Evolutionary conservation across 2,113 vertebrate genomes (phyloP), one percentile per base, ranked within the genome.

Genomic region (Phyllopteryx taeniolatus): DNA sequence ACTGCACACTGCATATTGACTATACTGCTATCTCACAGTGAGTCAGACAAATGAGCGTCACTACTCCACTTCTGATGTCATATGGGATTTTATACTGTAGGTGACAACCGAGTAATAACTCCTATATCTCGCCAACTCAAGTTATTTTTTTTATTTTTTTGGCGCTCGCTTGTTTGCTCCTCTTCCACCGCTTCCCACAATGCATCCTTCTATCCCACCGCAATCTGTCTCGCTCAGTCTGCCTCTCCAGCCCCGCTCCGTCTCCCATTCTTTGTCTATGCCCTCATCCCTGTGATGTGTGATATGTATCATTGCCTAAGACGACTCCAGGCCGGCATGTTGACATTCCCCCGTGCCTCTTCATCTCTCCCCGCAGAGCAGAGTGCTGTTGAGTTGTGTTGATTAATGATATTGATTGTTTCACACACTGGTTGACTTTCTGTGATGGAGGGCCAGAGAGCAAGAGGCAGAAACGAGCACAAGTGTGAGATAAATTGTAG

Each of bases 361-460:
- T 91, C 90, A 90, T 90, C 89, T 87, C 87, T 90, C 88, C 89
- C 90, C 74, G 72, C 85, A 85, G 90, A 89, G 87, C 88, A 84
- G 83, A 88, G 88, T 87, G 88, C 86, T 89, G 89, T 84, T 90
- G 90, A 90, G 89, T 90, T 90, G 85, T 90, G 89, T 90, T 91
- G 90, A 91, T 91, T 90, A 90, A 91, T 90, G 90, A 90, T 91
- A 91, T 91, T 90, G 90, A 91, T 90, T 81, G 88, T 85, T 88
- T 81, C 73, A 63, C 83, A 86, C 87, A 86, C 86, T 79, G 86
- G 85, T 88, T 90, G 90, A 91, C 90, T 91, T 89, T 86, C 87
- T 79, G 85, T 79, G 80, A 90, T 71, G 62, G 81, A 83, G 74
- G 47, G 75, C 82, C 73, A 20, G 67, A 76, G 66, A 82, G 77